phyloP scores from a whole-genome alignment of 2,113 vertebrate species.

The Pollachius pollachius region DNA sequence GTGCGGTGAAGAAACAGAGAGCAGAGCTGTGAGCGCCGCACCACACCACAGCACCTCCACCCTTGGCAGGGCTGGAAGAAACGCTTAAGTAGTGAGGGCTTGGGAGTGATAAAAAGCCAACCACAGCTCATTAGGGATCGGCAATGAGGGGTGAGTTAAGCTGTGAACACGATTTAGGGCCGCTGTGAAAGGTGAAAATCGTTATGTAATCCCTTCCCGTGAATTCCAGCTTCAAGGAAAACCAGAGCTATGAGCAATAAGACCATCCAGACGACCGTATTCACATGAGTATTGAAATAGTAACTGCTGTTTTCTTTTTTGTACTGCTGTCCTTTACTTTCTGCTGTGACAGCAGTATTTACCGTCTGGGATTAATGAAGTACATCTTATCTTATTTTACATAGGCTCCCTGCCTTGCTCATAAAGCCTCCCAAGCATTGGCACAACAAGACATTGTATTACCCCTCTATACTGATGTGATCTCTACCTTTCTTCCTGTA shows the following conservation, averaged over 20 bases:
- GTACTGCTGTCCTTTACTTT: too few species aligned
- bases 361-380: too few species aligned
- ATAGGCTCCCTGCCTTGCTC: too few species aligned
- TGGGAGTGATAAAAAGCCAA: slow-evolving; percentile 45
- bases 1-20: slow-evolving; percentile 28
- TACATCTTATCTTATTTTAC: too few species aligned
- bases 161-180: slow-evolving; percentile 48
- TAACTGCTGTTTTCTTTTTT: slow-evolving; percentile 19
- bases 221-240: slow-evolving; percentile 42
- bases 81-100: slow-evolving; percentile 34
- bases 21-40: slow-evolving; percentile 29
- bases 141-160: slow-evolving; percentile 31
- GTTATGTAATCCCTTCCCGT: slow-evolving; percentile 26
- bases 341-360: too few species aligned
- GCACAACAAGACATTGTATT: too few species aligned
- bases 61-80: slow-evolving; percentile 27
- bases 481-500: too few species aligned
- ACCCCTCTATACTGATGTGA: too few species aligned
- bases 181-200: slow-evolving; percentile 38
- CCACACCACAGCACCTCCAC: slow-evolving; percentile 9
- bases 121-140: slow-evolving; percentile 41
- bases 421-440: too few species aligned
- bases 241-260: slow-evolving; percentile 37
- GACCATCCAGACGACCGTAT: slow-evolving; percentile 27
- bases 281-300: background rate